A percentile compares a stretch with the other conserved stretches of the same genome.
Evolutionary conservation across 2,888 invertebrate genomes (phyloP).

Genomic region (Epsilonema sp.): DNA sequence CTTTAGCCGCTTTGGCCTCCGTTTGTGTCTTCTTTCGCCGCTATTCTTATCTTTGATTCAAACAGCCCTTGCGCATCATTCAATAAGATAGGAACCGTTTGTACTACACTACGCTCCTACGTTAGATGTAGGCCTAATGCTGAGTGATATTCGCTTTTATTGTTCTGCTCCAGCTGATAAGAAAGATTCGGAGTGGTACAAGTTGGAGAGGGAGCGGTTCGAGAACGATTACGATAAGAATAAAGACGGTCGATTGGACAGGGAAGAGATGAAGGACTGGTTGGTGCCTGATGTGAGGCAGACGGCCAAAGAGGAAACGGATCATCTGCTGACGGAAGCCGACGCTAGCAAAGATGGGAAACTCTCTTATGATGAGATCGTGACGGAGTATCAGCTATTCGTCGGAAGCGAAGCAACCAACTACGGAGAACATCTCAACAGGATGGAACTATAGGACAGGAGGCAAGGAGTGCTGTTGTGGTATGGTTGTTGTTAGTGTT

Average conservation of each 20-base stretch:
- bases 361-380: constrained; percentile 56
- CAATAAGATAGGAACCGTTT: neutral
- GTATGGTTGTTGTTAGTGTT: too few species aligned
- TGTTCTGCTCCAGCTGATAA: constrained; percentile 6
- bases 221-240: constrained; percentile 64
- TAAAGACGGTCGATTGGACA: constrained; percentile 55
- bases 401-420: constrained; percentile 79
- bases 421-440: constrained; percentile 61
- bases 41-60: too few species aligned
- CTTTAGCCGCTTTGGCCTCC: too few species aligned
- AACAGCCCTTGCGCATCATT: too few species aligned
- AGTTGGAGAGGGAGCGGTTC: constrained; percentile 41
- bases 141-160: too few species aligned
- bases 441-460: constrained; percentile 49
- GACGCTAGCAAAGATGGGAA: constrained; percentile 42
- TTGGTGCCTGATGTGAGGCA: constrained; percentile 62
- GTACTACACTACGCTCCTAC: too few species aligned
- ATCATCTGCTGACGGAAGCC: constrained; percentile 49
- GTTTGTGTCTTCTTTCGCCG: too few species aligned
- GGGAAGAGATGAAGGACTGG: constrained; percentile 65
- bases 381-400: constrained; percentile 63
- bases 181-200: constrained; percentile 13
- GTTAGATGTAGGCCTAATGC: too few species aligned
- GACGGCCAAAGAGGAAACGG: constrained; percentile 68
- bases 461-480: constrained; percentile 9